Evolutionary conservation across 2,797 vertebrate genomes (phyloP).

Genomic region (Rhodeus uyekii): DNA sequence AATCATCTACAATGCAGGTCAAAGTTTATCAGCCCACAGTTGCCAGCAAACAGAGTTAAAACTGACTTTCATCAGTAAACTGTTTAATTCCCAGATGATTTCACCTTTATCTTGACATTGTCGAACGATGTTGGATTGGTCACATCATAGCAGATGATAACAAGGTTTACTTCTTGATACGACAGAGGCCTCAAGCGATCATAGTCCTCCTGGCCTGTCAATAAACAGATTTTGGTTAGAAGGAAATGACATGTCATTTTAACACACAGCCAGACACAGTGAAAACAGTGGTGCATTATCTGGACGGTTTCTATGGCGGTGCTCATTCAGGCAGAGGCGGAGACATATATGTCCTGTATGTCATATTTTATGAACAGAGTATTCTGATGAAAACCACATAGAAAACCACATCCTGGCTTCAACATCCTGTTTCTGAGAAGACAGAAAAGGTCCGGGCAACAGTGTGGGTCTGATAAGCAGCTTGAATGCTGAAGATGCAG

Average conservation of each 20-base stretch:
- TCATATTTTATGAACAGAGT: conserved; percentile 7
- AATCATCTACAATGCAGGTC: conserved; percentile 43
- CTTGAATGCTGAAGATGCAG: background rate
- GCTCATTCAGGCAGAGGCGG: background rate
- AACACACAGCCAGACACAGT: background rate
- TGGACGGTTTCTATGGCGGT: background rate
- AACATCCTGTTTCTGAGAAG: conserved; percentile 67
- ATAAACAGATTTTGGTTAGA: background rate
- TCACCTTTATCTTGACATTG: conserved; percentile 93
- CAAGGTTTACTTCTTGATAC: conserved; percentile 89
- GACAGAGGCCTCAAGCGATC: conserved; percentile 93
- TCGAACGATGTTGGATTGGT: conserved; percentile 95
- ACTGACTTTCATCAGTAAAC: background rate
- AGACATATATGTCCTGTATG: background rate
- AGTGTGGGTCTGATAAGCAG: conserved; percentile 60
- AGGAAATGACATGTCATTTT: background rate
- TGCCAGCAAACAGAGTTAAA: background rate
- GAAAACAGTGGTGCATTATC: background rate
- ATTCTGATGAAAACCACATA: background rate
- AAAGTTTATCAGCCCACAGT: conserved; percentile 53
- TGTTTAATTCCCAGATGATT: background rate
- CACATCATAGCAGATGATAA: conserved; percentile 95
- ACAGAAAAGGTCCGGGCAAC: conserved; percentile 39
- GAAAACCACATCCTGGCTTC: conserved; percentile 79
- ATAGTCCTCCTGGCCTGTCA: conserved; percentile 94